Percentiles rank a stretch among this genome's conserved stretches.
These are phyloP conservation scores for Zaprionus camerounensis DNA, from an alignment of 1,140 invertebrate genomes.

Conservation along the genomic window DNA sequence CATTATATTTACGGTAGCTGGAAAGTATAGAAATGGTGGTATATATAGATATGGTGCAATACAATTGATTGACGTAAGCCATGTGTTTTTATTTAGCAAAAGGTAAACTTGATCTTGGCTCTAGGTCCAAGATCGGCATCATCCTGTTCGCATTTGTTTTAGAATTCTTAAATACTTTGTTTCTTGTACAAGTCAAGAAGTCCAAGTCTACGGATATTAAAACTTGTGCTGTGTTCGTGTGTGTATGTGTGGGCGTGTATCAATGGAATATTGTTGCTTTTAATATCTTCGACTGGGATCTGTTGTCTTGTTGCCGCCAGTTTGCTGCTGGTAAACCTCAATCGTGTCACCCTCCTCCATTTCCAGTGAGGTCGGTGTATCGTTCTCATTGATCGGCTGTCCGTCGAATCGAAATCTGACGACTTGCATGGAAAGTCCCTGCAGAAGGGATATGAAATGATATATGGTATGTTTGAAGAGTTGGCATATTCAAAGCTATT, in stretches of 20 bases:
- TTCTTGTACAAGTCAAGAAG: slow-evolving; percentile 20
- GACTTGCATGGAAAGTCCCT: slow-evolving; percentile 91
- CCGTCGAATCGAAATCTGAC: slow-evolving; percentile 97
- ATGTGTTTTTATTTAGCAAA: slow-evolving; percentile 1
- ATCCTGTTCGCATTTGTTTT: not conserved
- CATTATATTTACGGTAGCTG: too few species aligned
- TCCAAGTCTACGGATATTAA: not conserved
- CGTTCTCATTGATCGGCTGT: slow-evolving; percentile 95
- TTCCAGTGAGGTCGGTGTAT: slow-evolving; percentile 93
- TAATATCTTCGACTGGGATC: not conserved
- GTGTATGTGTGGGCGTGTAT: not conserved
- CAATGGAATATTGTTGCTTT: slow-evolving; percentile 16
- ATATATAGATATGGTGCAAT: not conserved
- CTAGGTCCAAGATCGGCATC: not conserved
- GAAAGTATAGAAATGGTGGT: too few species aligned
- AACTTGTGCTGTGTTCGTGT: not conserved
- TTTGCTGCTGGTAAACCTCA: slow-evolving; percentile 97
- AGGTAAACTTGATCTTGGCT: not conserved
- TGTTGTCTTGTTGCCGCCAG: slow-evolving; percentile 87
- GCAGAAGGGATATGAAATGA: not conserved
- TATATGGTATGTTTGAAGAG: not conserved
- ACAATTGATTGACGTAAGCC: not conserved
- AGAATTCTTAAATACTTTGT: slow-evolving; percentile 23
- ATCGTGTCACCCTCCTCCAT: slow-evolving; percentile 98
- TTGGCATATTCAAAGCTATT: not conserved